Conservation (phyloP, 1,140 invertebrate species). For the Diuraphis noxia region DNA sequence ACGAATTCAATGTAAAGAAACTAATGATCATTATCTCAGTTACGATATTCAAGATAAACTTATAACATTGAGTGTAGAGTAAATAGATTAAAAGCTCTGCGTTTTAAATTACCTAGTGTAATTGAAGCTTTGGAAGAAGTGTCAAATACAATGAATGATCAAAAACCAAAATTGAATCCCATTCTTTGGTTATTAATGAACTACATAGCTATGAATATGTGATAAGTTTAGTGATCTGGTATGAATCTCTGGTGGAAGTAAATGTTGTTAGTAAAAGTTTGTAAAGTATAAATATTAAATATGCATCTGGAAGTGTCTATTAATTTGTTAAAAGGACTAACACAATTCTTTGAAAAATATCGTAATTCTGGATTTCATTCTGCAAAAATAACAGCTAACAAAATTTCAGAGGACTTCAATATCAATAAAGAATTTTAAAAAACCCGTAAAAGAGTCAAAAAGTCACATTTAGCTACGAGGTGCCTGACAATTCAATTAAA, state of each 20-base stretch:
- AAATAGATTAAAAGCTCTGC: not conserved
- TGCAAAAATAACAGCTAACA: not conserved
- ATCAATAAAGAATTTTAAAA: not conserved
- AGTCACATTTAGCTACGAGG: not conserved
- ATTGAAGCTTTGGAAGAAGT: slow-evolving; percentile 5
- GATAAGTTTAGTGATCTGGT: not conserved
- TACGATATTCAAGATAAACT: slow-evolving; percentile 4
- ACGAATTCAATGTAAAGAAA: slow-evolving; percentile 26
- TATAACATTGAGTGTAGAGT: not conserved
- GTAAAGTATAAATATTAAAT: not conserved
- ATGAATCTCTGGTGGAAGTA: not conserved
- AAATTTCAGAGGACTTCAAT: not conserved
- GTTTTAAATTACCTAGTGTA: not conserved
- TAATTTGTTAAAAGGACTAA: not conserved
- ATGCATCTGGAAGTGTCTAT: not conserved
- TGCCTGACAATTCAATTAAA: not conserved
- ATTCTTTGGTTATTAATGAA: not conserved
- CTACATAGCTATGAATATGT: not conserved
- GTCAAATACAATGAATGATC: not conserved
- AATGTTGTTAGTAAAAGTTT: not conserved
- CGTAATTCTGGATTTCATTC: not conserved
- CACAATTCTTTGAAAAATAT: not conserved
- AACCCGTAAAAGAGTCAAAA: not conserved
- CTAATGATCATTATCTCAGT: not conserved
- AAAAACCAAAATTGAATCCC: not conserved